A percentile compares a stretch with the other conserved stretches of the same genome.
Evolutionary conservation across 2,797 vertebrate species (phyloP).

Genomic region (Sebastes paucispinis): DNA sequence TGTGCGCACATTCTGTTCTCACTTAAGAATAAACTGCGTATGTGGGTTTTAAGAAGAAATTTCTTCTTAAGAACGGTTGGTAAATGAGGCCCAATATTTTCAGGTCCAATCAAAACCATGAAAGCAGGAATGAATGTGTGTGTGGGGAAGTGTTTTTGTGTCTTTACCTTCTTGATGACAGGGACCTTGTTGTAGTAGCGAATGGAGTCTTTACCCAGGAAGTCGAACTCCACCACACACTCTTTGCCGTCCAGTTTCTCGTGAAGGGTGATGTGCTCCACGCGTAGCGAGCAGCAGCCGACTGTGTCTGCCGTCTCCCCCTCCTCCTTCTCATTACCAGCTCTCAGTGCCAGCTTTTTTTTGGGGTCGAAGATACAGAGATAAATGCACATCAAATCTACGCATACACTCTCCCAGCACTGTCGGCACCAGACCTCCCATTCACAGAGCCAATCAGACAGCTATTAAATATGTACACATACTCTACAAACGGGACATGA

Average conservation of each 20-base stretch:
- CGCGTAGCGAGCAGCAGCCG: constrained; percentile 85
- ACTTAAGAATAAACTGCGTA: too few species aligned
- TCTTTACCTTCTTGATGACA: constrained; percentile 79
- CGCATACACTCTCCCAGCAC: neutral
- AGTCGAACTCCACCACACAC: constrained; percentile 82
- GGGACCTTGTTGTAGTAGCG: constrained; percentile 84
- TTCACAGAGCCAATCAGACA: neutral
- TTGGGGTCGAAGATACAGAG: constrained; percentile 31
- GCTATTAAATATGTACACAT: neutral
- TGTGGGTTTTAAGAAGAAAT: too few species aligned
- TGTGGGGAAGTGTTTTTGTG: neutral
- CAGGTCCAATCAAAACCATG: neutral
- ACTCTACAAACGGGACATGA: neutral
- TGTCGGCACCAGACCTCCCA: neutral
- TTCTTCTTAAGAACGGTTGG: too few species aligned
- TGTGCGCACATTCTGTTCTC: too few species aligned
- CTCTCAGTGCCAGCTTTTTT: constrained; percentile 81
- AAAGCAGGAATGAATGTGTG: too few species aligned
- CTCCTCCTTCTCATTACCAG: constrained; percentile 87
- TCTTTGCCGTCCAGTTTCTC: constrained; percentile 73
- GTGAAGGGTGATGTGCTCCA: constrained; percentile 83
- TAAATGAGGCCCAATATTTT: neutral
- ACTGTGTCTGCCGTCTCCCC: constrained; percentile 86
- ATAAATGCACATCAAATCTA: constrained; percentile 11
- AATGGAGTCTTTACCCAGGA: constrained; percentile 87